A percentile compares a stretch with the other conserved stretches of the same genome.
These are phyloP conservation scores for Ypsolopha scabrella DNA, from an alignment of 2,888 invertebrate genomes.

Conservation along the genomic window DNA sequence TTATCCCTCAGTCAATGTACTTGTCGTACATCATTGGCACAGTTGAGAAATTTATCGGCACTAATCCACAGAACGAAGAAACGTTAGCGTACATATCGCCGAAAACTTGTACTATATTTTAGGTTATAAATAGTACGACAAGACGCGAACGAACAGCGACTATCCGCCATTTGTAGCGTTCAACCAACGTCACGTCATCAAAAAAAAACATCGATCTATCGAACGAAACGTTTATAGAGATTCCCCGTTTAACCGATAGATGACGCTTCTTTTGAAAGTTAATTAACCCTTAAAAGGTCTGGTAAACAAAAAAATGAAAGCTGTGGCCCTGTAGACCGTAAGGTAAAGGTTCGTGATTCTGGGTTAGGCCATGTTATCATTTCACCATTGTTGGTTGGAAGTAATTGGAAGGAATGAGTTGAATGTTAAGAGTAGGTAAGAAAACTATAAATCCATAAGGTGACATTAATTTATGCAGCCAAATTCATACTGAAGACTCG, in stretches of 20 bases:
- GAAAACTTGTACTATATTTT: slow-evolving; percentile 70
- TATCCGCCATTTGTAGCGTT: slow-evolving; percentile 64
- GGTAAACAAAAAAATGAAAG: too few relatives aligned
- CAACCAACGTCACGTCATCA: slow-evolving; percentile 63
- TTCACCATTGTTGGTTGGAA: slow-evolving; percentile 7
- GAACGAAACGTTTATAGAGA: slow-evolving; percentile 2
- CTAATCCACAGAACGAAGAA: slow-evolving; percentile 62
- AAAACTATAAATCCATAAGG: too few relatives aligned
- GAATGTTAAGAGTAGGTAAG: too few relatives aligned
- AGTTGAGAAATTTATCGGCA: slow-evolving; percentile 60
- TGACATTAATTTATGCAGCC: too few relatives aligned
- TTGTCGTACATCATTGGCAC: slow-evolving; percentile 62
- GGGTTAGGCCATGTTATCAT: background rate
- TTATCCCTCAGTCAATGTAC: slow-evolving; percentile 56
- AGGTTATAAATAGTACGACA: slow-evolving; percentile 65
- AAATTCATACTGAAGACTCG: too few relatives aligned
- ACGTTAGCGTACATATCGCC: slow-evolving; percentile 70
- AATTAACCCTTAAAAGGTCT: too few relatives aligned
- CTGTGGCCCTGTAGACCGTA: too few relatives aligned
- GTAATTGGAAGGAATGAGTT: too few relatives aligned
- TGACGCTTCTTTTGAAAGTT: slow-evolving; percentile 23
- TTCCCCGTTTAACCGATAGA: slow-evolving; percentile 20
- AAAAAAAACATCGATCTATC: slow-evolving; percentile 15
- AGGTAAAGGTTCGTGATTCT: background rate
- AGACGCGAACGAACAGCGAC: slow-evolving; percentile 49